A percentile compares a stretch with the other conserved stretches of the same genome.
Conservation (phyloP, 2,888 invertebrate species). For the Eupithecia insigniata region DNA sequence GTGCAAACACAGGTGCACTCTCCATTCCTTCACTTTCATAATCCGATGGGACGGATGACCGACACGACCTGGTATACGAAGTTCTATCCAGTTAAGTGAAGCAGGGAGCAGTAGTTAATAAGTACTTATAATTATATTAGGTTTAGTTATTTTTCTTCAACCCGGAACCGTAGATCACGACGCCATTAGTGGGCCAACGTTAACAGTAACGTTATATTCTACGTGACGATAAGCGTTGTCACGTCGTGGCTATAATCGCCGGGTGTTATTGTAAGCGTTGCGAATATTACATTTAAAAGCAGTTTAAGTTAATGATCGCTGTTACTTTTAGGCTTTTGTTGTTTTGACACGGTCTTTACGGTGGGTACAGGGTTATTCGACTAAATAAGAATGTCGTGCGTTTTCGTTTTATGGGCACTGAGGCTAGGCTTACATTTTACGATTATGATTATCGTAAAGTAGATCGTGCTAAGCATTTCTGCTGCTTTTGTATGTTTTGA, state of each 20-base stretch:
- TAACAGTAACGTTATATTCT: slow-evolving; percentile 61
- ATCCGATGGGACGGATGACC: no score
- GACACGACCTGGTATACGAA: no score
- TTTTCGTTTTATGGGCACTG: slow-evolving; percentile 26
- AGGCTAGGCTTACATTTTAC: slow-evolving; percentile 28
- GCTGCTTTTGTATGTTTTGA: slow-evolving; percentile 5
- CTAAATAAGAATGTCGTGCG: slow-evolving; percentile 30
- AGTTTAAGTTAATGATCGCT: slow-evolving; percentile 40
- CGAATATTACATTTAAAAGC: slow-evolving; percentile 43
- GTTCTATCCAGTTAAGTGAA: no score
- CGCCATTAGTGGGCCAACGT: slow-evolving; percentile 56
- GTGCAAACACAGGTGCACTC: no score
- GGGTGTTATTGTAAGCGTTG: slow-evolving; percentile 44
- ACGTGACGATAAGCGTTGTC: slow-evolving; percentile 61
- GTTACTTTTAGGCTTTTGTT: slow-evolving; percentile 39
- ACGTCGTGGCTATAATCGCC: slow-evolving; percentile 62
- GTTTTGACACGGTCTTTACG: slow-evolving; percentile 32
- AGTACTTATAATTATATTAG: neutral
- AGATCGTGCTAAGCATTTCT: slow-evolving; percentile 16
- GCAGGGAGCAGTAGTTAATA: no score
- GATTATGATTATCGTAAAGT: slow-evolving; percentile 20
- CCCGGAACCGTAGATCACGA: slow-evolving; percentile 42
- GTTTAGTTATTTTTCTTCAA: neutral
- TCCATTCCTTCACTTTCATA: no score
- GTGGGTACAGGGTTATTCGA: slow-evolving; percentile 21